A percentile compares a stretch with the other conserved stretches of the same genome.
Evolutionary conservation across 2,888 invertebrate genomes (phyloP).

Genomic region (Rhagonycha fulva): DNA sequence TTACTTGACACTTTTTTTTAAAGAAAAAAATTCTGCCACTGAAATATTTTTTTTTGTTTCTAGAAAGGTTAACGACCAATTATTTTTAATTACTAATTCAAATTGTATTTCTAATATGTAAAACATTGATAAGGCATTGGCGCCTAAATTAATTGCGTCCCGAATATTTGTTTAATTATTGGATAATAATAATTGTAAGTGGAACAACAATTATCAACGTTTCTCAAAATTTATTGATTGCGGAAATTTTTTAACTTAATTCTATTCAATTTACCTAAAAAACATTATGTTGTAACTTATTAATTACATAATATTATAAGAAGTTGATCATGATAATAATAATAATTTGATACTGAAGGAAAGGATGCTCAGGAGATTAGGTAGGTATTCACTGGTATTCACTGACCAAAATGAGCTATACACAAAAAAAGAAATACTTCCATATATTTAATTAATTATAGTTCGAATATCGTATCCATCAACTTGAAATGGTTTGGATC

Average conservation of each 20-base stretch:
- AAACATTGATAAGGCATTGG: background rate
- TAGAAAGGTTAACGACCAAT: background rate
- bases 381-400: background rate
- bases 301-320: too few species aligned
- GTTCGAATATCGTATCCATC: too few species aligned
- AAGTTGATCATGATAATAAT: too few species aligned
- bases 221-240: background rate
- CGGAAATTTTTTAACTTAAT: background rate
- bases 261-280: background rate
- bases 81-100: background rate
- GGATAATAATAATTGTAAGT: background rate
- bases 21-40: background rate
- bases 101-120: background rate
- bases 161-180: background rate
- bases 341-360: too few species aligned
- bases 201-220: background rate
- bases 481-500: background rate
- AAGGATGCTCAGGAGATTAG: background rate
- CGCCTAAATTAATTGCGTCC: background rate
- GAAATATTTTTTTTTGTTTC: background rate
- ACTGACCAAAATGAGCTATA: background rate
- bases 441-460: too few species aligned
- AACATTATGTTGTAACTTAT: too few species aligned
- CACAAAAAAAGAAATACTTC: background rate
- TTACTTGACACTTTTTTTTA: background rate